Conservation (phyloP, 2,113 vertebrate genomes). For the Pelecanus crispus region DNA sequence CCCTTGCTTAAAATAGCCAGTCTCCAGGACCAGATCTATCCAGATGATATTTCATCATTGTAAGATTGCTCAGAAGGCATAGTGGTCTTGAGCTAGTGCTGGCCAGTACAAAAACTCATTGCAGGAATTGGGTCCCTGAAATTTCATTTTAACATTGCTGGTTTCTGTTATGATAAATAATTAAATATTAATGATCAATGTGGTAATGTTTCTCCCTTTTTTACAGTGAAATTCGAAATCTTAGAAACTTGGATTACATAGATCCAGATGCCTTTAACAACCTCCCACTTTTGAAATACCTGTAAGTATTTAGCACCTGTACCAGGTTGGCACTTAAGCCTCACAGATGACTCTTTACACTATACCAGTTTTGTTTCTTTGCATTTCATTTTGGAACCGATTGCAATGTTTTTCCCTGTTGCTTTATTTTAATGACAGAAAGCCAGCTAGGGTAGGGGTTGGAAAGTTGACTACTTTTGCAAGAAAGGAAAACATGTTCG, state of each 20-base stretch:
- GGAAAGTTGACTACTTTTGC: background rate
- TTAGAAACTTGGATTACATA: conserved; percentile 82
- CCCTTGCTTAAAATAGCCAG: background rate
- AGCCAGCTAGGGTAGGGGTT: background rate
- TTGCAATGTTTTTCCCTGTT: background rate
- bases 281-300: conserved; percentile 88
- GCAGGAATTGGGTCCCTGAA: background rate
- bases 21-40: background rate
- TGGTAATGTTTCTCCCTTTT: background rate
- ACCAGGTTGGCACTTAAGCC: conserved; percentile 45
- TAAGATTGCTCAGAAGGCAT: background rate
- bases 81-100: background rate
- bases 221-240: conserved; percentile 92
- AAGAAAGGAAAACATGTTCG: background rate
- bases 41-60: background rate
- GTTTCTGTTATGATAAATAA: background rate
- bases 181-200: background rate
- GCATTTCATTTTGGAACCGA: background rate
- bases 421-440: background rate
- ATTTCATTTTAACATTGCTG: background rate
- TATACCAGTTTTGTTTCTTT: background rate
- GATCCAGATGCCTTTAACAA: conserved; percentile 85
- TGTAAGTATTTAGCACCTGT: conserved; percentile 82
- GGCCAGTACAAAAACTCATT: background rate
- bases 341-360: background rate